phyloP scores from a whole-genome alignment of 2,113 vertebrate genomes.

The rabbit (Oryctolagus cuniculus) region DNA sequence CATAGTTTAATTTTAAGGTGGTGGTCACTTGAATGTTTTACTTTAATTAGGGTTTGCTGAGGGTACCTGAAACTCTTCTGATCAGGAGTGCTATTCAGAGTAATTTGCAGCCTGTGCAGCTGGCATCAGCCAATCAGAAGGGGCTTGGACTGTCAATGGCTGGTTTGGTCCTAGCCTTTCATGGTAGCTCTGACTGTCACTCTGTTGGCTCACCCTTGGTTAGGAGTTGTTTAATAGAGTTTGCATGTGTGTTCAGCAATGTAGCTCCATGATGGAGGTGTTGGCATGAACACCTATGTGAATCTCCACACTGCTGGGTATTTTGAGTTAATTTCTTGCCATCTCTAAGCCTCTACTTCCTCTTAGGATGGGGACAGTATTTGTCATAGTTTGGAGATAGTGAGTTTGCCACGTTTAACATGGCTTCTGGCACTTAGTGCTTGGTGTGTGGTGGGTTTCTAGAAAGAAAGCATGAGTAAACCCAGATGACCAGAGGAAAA shows the following conservation, averaged over 20 bases:
- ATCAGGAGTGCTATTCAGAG: not conserved
- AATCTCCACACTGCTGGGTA: not conserved
- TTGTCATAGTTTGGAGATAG: not conserved
- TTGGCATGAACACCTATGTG: not conserved
- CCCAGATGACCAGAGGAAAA: not conserved
- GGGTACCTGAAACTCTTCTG: slow-evolving; percentile 44
- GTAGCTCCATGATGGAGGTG: not conserved
- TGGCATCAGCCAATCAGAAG: not conserved
- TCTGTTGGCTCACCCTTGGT: not conserved
- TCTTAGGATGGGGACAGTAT: not conserved
- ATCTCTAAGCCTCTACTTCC: not conserved
- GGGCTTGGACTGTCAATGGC: not conserved
- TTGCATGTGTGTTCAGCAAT: slow-evolving; percentile 5
- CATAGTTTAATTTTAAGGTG: slow-evolving; percentile 51
- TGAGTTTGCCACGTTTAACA: accelerated
- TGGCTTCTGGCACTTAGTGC: not conserved
- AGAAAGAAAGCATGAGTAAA: not conserved
- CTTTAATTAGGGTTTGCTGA: slow-evolving; percentile 63
- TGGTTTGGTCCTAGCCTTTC: not conserved
- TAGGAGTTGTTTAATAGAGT: not conserved
- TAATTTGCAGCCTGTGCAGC: not conserved
- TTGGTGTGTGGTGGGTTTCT: not conserved
- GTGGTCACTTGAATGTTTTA: slow-evolving; percentile 50
- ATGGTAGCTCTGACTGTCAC: not conserved
- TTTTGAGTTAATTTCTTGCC: not conserved